phyloP scores from a whole-genome alignment of 2,888 invertebrate genomes.

The Chalcis sispes region DNA sequence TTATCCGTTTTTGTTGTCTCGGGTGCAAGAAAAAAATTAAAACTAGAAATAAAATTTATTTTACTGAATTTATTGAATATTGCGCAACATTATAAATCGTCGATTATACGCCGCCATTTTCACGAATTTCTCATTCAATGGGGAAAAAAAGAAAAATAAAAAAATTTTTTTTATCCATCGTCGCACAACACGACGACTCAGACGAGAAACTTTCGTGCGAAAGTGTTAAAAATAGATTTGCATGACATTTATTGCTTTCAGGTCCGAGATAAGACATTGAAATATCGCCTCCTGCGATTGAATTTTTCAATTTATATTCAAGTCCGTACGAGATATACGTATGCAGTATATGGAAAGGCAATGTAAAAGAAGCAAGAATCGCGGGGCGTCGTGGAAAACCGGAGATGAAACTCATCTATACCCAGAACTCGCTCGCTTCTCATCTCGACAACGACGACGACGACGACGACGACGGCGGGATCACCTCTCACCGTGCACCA shows the following conservation, averaged over 20 bases:
- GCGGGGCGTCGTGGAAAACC: neutral
- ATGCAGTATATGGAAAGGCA: neutral
- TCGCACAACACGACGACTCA: too few species aligned
- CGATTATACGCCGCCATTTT: too few species aligned
- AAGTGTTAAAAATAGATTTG: constrained; percentile 48
- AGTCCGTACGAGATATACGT: constrained; percentile 3
- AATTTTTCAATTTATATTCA: constrained; percentile 55
- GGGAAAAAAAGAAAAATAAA: neutral
- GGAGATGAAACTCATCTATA: constrained; percentile 16
- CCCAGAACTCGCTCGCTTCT: constrained; percentile 31
- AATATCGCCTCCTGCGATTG: constrained; percentile 46
- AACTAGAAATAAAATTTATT: too few species aligned
- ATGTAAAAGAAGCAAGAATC: neutral
- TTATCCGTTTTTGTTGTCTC: too few species aligned
- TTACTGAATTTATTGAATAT: too few species aligned
- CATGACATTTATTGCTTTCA: constrained; percentile 44
- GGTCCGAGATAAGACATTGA: constrained; percentile 49
- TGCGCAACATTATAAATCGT: too few species aligned
- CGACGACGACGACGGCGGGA: neutral
- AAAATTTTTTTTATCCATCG: constrained; percentile 1
- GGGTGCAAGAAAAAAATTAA: too few species aligned
- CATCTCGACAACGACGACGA: neutral
- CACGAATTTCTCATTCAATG: neutral
- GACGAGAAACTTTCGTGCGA: constrained; percentile 40
- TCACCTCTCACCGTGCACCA: constrained; percentile 56